Base-by-base conservation (phyloP, 2,113 vertebrate genomes). In the Macroglossus sobrinus region DNA sequence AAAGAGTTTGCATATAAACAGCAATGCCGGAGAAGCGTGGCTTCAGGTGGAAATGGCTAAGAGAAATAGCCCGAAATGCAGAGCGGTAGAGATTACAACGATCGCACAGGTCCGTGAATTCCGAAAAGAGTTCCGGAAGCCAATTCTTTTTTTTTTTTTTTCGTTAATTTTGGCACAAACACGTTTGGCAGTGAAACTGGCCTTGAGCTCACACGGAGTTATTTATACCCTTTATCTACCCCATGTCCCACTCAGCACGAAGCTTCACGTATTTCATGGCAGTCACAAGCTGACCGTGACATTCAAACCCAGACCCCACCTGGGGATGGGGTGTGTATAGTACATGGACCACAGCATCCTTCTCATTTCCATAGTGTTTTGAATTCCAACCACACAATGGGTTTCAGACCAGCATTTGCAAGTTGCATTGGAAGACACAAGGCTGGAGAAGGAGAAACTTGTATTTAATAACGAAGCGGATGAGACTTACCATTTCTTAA, bases 101-200 rank as follows among this genome's bases (percentile, higher is more conserved):
- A 74, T 24, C 2, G 4, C 71, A 47, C 14, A 3, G 38, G 22
- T 69, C 26, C 33, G n/a, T 18, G 33, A 43, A 66, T 57, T 81
- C 63, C 19, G 35, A 63, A 93, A 95, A 74, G 50, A 43, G 10
- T 75, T 91, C 30, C 0, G 7, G 89, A 68, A 92, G 72, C 15
- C 47, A 69, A 50, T 53, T 16, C 16, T 16, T 50, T 15, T 15
- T 5, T 50, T 35, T 61, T 55, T 87, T 66, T 24, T 7, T 1
- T 7, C 3, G 35, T 88, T 57, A 59, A 72, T 15, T 53, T 66
- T 30, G 64, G 64, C 75, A 75, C 35, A 87, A 61, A 61, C 7
- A 47, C 86, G 38, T 47, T 40, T 95, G 89, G 71, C 75, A 84
- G 35, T 43, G 74, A 87, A 88, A 55, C 38, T 53, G 87, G 76